Evolutionary conservation across 2,888 invertebrate species (phyloP), one percentile per base, ranked within the genome.

Genomic region (Rhopalosiphum nymphaeae): DNA sequence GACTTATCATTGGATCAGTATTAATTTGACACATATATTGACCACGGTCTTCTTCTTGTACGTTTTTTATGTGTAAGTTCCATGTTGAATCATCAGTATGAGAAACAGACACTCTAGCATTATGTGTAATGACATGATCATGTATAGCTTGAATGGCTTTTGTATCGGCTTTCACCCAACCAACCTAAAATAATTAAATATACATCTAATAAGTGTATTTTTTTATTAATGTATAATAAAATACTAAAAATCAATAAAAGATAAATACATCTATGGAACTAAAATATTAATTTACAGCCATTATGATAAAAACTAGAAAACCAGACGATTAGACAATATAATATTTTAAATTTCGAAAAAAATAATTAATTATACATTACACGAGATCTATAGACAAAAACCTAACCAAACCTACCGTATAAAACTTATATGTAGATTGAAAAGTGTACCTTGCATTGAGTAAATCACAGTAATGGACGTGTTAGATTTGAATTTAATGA

Each of bases 11-110:
- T 0, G 98, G 99, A 96, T 98, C 98, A 44, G 98, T 98, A 96
- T 99, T 99, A 95, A 99, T 97, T 96, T 99, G 98, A 96, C 98
- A 99, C 98, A 98, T 98, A 96, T 98, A 99, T 95, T 97, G 97
- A 57, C 99, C 99, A 91, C 97, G 97, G 96, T 99, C 99, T 95
- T 98, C 98, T 95, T 98, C 98, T 95, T 98, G 98, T 4, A 98
- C 97, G 95, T 97, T 97, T 95, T 97, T 97, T 95, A 99, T 98
- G 96, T 98, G 98, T 95, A 99, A 97, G 96, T 98, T 98, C 99
- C 99, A 99, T 95, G 97, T 98, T 95, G 97, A 97, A 86, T 95
- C 94, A 95, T 98, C 98, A 95, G 97, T 97, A 96, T 98, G 98
- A 61, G 98, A 97, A 94, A 98, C 98, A 88, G 97, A 97, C 89